phyloP scores from a whole-genome alignment of 2,888 invertebrate species.

The Agonopterix alstromeriana region DNA sequence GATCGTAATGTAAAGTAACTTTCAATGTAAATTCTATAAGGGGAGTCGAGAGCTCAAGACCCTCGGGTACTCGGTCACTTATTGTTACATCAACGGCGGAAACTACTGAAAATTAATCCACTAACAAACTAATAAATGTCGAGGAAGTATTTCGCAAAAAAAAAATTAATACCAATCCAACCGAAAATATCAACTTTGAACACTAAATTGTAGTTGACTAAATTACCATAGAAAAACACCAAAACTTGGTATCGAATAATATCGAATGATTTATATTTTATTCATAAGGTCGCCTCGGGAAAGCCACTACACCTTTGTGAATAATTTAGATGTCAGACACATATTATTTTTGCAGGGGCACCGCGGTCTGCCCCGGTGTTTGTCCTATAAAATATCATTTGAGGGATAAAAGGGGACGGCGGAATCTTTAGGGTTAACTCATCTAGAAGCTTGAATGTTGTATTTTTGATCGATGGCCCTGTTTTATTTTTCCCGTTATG shows the following conservation, averaged over 20 bases:
- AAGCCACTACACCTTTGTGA: constrained; percentile 64
- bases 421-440: constrained; percentile 23
- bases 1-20: too few relatives aligned
- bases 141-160: neutral
- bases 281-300: constrained; percentile 51
- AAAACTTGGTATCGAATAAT: constrained; percentile 46
- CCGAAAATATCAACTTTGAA: constrained; percentile 5
- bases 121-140: too few relatives aligned
- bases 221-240: constrained; percentile 32
- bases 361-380: constrained; percentile 41
- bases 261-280: constrained; percentile 67
- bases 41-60: constrained; percentile 29
- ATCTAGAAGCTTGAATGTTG: constrained; percentile 8
- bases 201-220: constrained; percentile 22
- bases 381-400: constrained; percentile 59
- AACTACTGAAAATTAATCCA: constrained; percentile 7
- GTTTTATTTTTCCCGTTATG: too few relatives aligned
- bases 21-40: constrained; percentile 13
- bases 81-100: constrained; percentile 46
- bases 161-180: neutral
- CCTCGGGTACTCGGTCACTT: constrained; percentile 46
- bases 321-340: constrained; percentile 62
- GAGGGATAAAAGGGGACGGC: constrained; percentile 26
- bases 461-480: too few relatives aligned
- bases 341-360: constrained; percentile 66